These are phyloP conservation scores for Zaprionus vittiger DNA, from an alignment of 1,140 invertebrate species.

Conservation along the genomic window DNA sequence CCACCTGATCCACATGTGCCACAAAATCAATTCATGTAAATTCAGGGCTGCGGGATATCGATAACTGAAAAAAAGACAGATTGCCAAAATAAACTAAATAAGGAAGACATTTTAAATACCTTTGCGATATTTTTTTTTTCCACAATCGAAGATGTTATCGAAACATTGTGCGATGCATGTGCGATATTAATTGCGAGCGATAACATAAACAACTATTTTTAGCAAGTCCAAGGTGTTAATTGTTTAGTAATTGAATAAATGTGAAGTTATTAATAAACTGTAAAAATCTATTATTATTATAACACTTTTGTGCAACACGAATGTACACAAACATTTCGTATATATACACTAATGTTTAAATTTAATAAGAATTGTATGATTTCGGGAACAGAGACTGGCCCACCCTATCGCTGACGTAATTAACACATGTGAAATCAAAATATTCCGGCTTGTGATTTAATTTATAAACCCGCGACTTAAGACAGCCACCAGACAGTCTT, in stretches of 20 bases:
- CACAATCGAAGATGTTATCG: not conserved
- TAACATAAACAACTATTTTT: constrained; percentile 4
- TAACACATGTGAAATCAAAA: constrained; percentile 26
- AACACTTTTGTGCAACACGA: not conserved
- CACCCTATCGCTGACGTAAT: constrained; percentile 12
- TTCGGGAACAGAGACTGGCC: not conserved
- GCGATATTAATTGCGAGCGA: not conserved
- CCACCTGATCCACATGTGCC: constrained; percentile 6
- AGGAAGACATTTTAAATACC: not conserved
- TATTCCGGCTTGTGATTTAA: constrained; percentile 8
- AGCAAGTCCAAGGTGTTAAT: not conserved
- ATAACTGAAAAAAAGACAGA: not conserved
- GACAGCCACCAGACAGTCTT: not conserved
- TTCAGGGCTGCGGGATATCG: not conserved
- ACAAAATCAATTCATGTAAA: constrained; percentile 9
- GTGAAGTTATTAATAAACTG: not conserved
- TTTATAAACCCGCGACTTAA: not conserved
- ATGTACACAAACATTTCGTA: not conserved
- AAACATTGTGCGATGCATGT: not conserved
- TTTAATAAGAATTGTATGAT: not conserved
- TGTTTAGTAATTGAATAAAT: not conserved
- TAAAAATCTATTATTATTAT: not conserved
- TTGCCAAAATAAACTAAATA: constrained; percentile 3
- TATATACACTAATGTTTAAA: not conserved
- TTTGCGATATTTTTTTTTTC: not conserved